Conservation (phyloP, 2,888 invertebrate genomes). For the Molorchus minor region DNA sequence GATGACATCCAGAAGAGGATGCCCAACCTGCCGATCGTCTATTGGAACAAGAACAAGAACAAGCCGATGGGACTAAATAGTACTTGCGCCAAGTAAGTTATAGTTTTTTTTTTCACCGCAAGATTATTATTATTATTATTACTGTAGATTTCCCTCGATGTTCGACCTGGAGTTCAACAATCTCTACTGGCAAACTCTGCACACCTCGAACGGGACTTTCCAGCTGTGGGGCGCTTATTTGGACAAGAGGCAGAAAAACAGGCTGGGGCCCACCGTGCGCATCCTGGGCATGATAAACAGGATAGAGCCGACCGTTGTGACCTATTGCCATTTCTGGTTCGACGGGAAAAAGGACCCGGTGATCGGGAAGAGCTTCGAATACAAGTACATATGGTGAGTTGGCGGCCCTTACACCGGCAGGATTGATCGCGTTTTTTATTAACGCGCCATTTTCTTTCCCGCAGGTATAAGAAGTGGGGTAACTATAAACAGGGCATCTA, state of each 20-base stretch:
- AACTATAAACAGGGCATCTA: slow-evolving; percentile 91
- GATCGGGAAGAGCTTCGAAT: slow-evolving; percentile 83
- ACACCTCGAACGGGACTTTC: slow-evolving; percentile 86
- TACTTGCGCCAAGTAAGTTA: slow-evolving; percentile 71
- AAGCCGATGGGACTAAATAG: slow-evolving; percentile 75
- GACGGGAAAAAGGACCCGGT: slow-evolving; percentile 84
- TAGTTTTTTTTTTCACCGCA: not conserved
- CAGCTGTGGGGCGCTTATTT: slow-evolving; percentile 91
- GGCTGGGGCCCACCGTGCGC: slow-evolving; percentile 84
- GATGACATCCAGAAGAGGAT: slow-evolving; percentile 81
- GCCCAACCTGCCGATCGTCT: slow-evolving; percentile 85
- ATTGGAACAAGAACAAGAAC: slow-evolving; percentile 85
- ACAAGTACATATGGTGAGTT: slow-evolving; percentile 86
- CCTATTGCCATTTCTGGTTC: slow-evolving; percentile 91
- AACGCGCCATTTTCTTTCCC: slow-evolving; percentile 9
- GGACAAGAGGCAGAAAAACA: slow-evolving; percentile 80
- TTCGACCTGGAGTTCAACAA: slow-evolving; percentile 94
- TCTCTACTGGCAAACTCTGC: slow-evolving; percentile 90
- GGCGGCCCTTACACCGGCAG: not conserved
- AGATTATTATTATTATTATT: not conserved
- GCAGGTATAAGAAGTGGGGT: slow-evolving; percentile 85
- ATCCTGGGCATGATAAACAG: slow-evolving; percentile 88
- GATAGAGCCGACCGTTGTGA: slow-evolving; percentile 83
- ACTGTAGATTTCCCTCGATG: slow-evolving; percentile 78
- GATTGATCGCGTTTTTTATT: not conserved